These are phyloP conservation scores for Coenobita brevimanus DNA, from an alignment of 1,140 invertebrate genomes.

Conservation along the genomic window DNA sequence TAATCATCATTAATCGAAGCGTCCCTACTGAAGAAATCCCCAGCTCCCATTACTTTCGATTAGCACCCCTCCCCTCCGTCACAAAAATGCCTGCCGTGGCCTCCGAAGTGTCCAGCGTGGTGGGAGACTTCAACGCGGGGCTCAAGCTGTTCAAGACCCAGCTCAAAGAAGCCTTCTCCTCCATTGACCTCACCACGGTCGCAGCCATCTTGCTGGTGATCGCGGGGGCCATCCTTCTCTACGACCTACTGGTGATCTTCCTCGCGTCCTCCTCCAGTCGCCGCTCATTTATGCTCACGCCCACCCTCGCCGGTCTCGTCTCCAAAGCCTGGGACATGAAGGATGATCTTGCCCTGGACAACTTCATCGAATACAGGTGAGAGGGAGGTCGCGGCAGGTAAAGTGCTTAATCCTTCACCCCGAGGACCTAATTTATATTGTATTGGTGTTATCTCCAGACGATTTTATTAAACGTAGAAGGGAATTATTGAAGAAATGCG, in stretches of 20 bases:
- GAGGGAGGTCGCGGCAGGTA: background rate
- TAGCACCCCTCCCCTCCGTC: background rate
- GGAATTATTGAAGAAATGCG: too few relatives aligned
- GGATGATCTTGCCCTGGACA: constrained; percentile 46
- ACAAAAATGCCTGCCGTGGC: constrained; percentile 35
- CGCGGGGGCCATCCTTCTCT: constrained; percentile 40
- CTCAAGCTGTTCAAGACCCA: constrained; percentile 46
- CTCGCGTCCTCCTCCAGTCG: constrained; percentile 30
- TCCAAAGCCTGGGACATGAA: constrained; percentile 50
- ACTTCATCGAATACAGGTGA: constrained; percentile 53
- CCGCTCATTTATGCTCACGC: constrained; percentile 45
- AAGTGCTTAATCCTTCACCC: background rate
- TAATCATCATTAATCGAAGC: too few relatives aligned
- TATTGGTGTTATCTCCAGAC: background rate
- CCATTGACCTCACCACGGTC: constrained; percentile 43
- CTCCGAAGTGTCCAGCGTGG: constrained; percentile 16
- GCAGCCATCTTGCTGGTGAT: constrained; percentile 47
- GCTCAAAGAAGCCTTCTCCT: constrained; percentile 23
- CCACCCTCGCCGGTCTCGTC: constrained; percentile 27
- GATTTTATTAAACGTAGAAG: too few relatives aligned
- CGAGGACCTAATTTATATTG: background rate
- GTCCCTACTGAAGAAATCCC: too few relatives aligned
- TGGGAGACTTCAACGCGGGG: constrained; percentile 11
- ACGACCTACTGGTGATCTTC: constrained; percentile 44
- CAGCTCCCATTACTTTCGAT: background rate